phyloP scores from a whole-genome alignment of 92 coral and sea anemone genomes.

The Galaxea fascicularis region DNA sequence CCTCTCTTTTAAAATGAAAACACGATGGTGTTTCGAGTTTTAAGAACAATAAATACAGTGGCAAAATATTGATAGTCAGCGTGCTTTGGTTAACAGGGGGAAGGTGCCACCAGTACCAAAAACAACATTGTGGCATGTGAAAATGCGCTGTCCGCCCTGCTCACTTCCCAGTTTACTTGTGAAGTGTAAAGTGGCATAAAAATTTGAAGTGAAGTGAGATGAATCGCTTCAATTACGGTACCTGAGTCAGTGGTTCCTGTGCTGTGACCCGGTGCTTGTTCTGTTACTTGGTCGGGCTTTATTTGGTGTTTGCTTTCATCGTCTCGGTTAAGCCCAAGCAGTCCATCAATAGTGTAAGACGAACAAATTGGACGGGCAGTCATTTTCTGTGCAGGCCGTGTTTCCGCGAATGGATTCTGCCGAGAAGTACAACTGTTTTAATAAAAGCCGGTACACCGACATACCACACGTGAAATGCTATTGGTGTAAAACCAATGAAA shows the following conservation, averaged over 20 bases:
- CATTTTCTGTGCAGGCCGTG: slow-evolving; percentile 26
- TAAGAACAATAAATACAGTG: slow-evolving; percentile 8
- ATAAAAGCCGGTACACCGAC: slow-evolving; percentile 54
- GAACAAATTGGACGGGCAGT: slow-evolving; percentile 47
- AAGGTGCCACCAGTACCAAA: slow-evolving; percentile 38
- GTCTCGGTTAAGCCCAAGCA: slow-evolving; percentile 72
- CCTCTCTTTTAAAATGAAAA: slow-evolving; percentile 2
- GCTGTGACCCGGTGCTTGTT: slow-evolving; percentile 34
- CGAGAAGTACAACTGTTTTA: slow-evolving; percentile 53
- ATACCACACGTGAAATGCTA: slow-evolving; percentile 70
- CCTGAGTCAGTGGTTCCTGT: slow-evolving; percentile 30
- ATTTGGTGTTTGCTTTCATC: slow-evolving; percentile 40
- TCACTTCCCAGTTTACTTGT: slow-evolving; percentile 24
- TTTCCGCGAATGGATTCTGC: slow-evolving; percentile 53
- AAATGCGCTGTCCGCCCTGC: slow-evolving; percentile 30
- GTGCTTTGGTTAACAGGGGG: slow-evolving; percentile 42
- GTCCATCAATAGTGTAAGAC: slow-evolving; percentile 83
- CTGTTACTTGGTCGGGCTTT: slow-evolving; percentile 31
- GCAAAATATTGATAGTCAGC: slow-evolving; percentile 55
- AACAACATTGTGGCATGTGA: slow-evolving; percentile 31
- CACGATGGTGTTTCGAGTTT: slow-evolving; percentile 15
- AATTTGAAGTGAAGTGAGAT: not conserved
- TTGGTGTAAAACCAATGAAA: slow-evolving; percentile 74
- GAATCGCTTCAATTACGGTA: slow-evolving; percentile 12
- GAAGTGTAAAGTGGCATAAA: not conserved